phyloP scores from a whole-genome alignment of 2,113 vertebrate genomes.

The Anguilla japonica region DNA sequence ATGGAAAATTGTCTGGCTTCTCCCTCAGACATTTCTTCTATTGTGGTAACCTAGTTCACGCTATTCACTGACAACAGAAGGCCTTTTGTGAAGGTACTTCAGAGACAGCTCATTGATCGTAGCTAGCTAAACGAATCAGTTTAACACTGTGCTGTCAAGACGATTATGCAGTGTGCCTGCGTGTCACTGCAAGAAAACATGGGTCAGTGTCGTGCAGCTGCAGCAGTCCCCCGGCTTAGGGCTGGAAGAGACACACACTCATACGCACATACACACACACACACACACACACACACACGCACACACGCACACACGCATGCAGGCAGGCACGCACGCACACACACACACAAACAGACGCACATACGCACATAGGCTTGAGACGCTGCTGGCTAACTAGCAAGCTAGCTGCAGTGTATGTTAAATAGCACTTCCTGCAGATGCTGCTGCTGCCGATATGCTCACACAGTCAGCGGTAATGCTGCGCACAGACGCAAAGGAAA shows the following conservation, averaged over 20 bases:
- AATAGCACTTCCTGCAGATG: slow-evolving; percentile 76
- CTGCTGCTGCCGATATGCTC: slow-evolving; percentile 46
- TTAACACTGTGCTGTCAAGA: slow-evolving; percentile 63
- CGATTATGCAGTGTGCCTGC: slow-evolving; percentile 46
- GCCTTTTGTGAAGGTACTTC: slow-evolving; percentile 67
- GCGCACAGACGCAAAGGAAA: slow-evolving; percentile 34
- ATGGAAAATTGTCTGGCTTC: slow-evolving; percentile 17
- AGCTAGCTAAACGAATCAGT: slow-evolving; percentile 65
- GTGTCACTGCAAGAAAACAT: slow-evolving; percentile 45
- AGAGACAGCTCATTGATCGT: slow-evolving; percentile 57
- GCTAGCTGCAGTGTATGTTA: slow-evolving; percentile 67
- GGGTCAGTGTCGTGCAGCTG: slow-evolving; percentile 42
- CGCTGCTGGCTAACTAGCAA: slow-evolving; percentile 48
- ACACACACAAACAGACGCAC: slow-evolving; percentile 16
- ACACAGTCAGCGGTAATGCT: slow-evolving; percentile 54
- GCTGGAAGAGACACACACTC: slow-evolving; percentile 30
- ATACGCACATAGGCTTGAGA: slow-evolving; percentile 39
- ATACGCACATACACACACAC: background rate
- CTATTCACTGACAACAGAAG: slow-evolving; percentile 67
- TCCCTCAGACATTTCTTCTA: slow-evolving; percentile 36
- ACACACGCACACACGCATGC: slow-evolving; percentile 19
- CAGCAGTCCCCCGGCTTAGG: slow-evolving; percentile 60
- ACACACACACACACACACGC: slow-evolving; percentile 22
- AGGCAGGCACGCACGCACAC: slow-evolving; percentile 13
- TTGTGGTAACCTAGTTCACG: slow-evolving; percentile 47